These are phyloP conservation scores for Drosophila setifemur DNA, from an alignment of 1,140 invertebrate species.

Conservation along the genomic window DNA sequence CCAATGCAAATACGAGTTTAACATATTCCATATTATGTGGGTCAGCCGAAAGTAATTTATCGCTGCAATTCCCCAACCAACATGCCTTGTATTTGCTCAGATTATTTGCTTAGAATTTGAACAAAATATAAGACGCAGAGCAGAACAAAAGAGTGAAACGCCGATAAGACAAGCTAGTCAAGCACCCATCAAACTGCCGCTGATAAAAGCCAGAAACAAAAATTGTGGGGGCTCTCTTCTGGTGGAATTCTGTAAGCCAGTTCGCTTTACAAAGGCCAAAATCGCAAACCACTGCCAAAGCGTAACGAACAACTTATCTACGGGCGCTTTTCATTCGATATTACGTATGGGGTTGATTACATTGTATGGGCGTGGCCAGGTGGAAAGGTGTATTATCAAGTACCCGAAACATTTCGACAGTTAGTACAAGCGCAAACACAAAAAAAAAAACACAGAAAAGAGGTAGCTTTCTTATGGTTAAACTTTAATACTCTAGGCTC, in stretches of 20 bases:
- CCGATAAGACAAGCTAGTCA: conserved; percentile 45
- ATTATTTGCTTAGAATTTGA: conserved; percentile 9
- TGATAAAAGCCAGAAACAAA: conserved; percentile 28
- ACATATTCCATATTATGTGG: conserved; percentile 17
- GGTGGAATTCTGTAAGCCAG: conserved; percentile 4
- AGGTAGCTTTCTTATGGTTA: too few relatives aligned
- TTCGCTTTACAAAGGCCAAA: conserved; percentile 46
- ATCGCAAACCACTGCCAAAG: conserved; percentile 51
- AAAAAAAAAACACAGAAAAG: too few relatives aligned
- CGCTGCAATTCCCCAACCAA: conserved; percentile 5
- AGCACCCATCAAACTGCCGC: conserved; percentile 9
- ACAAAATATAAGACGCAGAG: conserved; percentile 11
- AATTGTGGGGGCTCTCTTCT: background rate
- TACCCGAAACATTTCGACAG: conserved; percentile 27
- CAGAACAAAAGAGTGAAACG: conserved; percentile 5
- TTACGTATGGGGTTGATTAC: conserved; percentile 47
- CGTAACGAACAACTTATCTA: conserved; percentile 67
- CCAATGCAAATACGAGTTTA: background rate
- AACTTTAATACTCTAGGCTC: too few relatives aligned
- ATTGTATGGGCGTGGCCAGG: conserved; percentile 22
- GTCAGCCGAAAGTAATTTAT: conserved; percentile 48
- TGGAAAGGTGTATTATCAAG: conserved; percentile 8
- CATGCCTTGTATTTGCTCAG: background rate
- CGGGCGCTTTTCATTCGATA: conserved; percentile 41
- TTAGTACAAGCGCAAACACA: conserved; percentile 15